Evolutionary conservation across 2,888 invertebrate species (phyloP).

Genomic region (Diachrysia chrysitis): DNA sequence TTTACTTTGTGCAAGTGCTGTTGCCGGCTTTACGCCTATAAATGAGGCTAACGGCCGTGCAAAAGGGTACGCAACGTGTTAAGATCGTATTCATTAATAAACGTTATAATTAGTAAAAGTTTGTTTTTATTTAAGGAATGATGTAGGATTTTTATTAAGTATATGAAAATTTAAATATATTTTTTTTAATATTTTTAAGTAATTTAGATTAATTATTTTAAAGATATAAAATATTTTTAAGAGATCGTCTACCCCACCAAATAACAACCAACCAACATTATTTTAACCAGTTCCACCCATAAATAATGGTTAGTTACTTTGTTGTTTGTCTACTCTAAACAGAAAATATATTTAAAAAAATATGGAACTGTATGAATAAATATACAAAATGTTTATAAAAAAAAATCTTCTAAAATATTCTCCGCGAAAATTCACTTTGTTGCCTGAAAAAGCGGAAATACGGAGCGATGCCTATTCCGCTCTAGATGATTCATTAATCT

Average conservation of each 20-base stretch:
- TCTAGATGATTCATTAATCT: constrained; percentile 51
- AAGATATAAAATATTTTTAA: no score
- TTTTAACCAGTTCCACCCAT: no score
- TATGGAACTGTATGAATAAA: no score
- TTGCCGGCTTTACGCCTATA: not conserved
- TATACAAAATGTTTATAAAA: not conserved
- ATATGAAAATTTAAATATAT: not conserved
- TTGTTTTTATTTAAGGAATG: not conserved
- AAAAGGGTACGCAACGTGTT: not conserved
- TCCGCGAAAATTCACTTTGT: constrained; percentile 26
- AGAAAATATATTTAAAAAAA: no score
- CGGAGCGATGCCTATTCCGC: constrained; percentile 29
- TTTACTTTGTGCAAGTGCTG: not conserved
- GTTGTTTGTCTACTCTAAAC: no score
- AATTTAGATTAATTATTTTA: no score
- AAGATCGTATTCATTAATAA: not conserved
- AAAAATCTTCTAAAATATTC: constrained; percentile 1
- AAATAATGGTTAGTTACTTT: no score
- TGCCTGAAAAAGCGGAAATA: constrained; percentile 27
- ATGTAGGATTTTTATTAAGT: not conserved
- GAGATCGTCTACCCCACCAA: no score
- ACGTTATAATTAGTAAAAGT: no score
- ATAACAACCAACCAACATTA: no score
- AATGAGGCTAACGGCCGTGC: not conserved
- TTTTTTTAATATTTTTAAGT: no score